phyloP scores from a whole-genome alignment of 2,113 vertebrate species.

The Natator depressus region DNA sequence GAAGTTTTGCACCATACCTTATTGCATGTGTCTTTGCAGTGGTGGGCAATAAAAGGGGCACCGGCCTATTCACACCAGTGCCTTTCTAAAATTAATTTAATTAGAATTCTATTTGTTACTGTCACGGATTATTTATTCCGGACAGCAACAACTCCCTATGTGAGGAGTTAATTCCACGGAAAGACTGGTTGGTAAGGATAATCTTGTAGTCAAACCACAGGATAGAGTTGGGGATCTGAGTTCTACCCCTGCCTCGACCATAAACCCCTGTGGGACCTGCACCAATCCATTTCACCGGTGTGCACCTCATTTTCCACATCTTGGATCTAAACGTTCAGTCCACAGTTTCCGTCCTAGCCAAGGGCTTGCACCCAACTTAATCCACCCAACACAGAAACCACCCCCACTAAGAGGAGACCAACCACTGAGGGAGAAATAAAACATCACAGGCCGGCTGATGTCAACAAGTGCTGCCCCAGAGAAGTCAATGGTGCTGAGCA shows the following conservation, averaged over 20 bases:
- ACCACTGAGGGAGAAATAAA: neutral
- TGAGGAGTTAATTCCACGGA: neutral
- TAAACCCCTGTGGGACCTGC: no score
- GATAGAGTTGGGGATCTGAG: accelerated
- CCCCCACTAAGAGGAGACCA: neutral
- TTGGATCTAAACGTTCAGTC: neutral
- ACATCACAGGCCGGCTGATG: neutral
- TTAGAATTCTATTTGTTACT: neutral
- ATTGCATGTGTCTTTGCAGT: neutral
- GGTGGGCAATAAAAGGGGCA: neutral
- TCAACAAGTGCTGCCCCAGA: no score
- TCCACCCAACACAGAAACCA: neutral
- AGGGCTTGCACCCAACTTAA: neutral
- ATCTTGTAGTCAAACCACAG: neutral
- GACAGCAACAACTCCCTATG: neutral
- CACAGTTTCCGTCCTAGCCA: neutral
- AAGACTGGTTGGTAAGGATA: neutral
- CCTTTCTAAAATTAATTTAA: neutral
- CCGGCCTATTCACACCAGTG: neutral
- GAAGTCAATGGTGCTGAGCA: no score
- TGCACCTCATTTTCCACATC: neutral
- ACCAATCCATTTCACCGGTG: neutral
- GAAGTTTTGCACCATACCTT: no score
- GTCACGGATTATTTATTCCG: neutral
- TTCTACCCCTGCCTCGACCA: neutral